Evolutionary conservation across 2,797 vertebrate genomes (phyloP), one percentile per base, ranked within the genome.

Genomic region (Chloroceryle amazona): DNA sequence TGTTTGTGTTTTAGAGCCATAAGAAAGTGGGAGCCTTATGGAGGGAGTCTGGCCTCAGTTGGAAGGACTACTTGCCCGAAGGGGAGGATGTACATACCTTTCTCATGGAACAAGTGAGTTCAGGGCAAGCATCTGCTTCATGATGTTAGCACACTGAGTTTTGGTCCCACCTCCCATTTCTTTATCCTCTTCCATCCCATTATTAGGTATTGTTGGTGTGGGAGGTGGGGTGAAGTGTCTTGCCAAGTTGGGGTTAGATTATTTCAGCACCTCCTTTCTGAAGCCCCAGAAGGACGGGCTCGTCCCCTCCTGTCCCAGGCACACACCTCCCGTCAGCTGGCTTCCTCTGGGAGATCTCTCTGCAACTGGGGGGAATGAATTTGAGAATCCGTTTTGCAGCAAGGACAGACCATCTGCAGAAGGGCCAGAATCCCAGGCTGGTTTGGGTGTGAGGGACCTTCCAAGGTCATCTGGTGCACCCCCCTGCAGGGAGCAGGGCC

Each of bases 1-100:
- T 47, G 5, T 67, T 89, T 98, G 88, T 97, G 33, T 98, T 98
- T 93, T 97, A 99, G 99, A 99, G 99, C 99, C 99, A 99, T 99
- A 99, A 99, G 98, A 99, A 99, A 99, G 99, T 99, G 91, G 99
- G 98, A 93, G 98, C 98, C 96, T 98, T 99, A 81, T 99, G 99
- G 99, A 99, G 98, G 96, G 99, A 99, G 86, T 98, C 99, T 92
- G 98, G 98, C 93, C 98, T 99, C 95, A 99, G 97, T 94, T 99
- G 99, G 99, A 98, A 97, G 47, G 99, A 99, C 97, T 98, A 99
- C 93, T 97, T 99, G 93, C 98, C 99, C 6, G 99, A 99, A 97
- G 99, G 98, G 86, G 99, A 99, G 79, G 99, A 99, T 66, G 98
- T 99, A 96, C 98, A 99, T 95, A 96, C 98, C 96, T 99, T 99